Conservation (phyloP, 2,797 vertebrate species). For the Pristis pectinata region DNA sequence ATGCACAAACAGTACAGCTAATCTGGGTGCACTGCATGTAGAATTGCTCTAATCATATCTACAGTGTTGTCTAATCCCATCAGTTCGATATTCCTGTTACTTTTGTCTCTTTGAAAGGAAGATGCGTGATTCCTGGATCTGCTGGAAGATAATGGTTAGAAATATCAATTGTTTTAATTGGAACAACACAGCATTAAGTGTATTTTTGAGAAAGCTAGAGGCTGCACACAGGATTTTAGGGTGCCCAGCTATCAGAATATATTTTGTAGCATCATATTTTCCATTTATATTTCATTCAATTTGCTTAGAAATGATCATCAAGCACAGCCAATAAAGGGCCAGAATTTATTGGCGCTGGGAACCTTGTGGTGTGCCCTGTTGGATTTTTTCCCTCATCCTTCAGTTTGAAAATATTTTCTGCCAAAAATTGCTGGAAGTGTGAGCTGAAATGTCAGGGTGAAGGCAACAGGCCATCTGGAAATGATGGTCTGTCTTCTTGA, state of each 20-base stretch:
- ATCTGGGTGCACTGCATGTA: neutral
- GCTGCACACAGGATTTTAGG: neutral
- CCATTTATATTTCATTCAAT: neutral
- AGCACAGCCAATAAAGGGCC: neutral
- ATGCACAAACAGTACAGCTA: neutral
- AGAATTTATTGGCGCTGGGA: neutral
- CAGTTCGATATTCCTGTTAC: neutral
- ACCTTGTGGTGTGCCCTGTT: neutral
- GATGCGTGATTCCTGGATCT: neutral
- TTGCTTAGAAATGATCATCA: neutral
- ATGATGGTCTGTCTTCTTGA: neutral
- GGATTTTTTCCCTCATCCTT: neutral
- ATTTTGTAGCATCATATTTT: neutral
- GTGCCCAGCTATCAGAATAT: neutral
- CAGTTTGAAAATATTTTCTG: neutral
- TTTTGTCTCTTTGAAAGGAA: neutral
- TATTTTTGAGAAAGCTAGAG: neutral
- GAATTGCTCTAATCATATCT: slow-evolving; percentile 24
- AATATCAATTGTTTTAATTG: neutral
- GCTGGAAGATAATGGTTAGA: too few species aligned
- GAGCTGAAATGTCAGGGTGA: neutral
- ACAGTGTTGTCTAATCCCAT: neutral
- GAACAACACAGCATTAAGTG: neutral
- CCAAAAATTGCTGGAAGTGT: neutral
- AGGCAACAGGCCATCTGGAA: neutral